Percentiles rank a stretch among this genome's conserved stretches.
phyloP scores from a whole-genome alignment of 2,797 vertebrate genomes.

The Falco columbarius region DNA sequence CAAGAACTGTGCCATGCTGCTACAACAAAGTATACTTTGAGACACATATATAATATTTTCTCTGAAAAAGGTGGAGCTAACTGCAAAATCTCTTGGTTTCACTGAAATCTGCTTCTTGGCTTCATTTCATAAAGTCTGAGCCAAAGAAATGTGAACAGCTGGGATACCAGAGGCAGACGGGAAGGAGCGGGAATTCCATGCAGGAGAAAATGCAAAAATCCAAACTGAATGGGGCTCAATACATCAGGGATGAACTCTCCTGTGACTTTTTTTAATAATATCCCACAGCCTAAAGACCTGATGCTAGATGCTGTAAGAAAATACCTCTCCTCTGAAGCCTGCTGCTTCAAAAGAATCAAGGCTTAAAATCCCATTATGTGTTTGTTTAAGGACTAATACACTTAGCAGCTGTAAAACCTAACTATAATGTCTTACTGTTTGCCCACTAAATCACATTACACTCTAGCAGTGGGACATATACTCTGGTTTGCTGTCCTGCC shows the following conservation, averaged over 20 bases:
- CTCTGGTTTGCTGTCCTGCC: neutral
- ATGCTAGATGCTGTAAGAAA: neutral
- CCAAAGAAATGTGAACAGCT: conserved; percentile 27
- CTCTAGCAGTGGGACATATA: neutral
- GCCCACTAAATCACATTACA: conserved; percentile 32
- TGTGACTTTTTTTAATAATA: neutral
- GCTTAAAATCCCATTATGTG: conserved; percentile 16
- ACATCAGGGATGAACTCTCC: neutral
- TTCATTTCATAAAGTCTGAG: neutral
- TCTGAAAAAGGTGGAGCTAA: neutral
- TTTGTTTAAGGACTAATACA: conserved; percentile 44
- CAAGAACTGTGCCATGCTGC: neutral
- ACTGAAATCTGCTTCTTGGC: neutral
- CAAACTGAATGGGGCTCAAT: neutral
- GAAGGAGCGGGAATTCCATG: neutral
- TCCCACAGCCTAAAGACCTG: neutral
- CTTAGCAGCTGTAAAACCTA: conserved; percentile 31
- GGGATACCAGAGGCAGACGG: neutral
- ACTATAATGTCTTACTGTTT: conserved; percentile 10
- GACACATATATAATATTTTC: neutral
- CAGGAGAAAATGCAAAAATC: neutral
- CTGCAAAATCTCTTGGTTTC: neutral
- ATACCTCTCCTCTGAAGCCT: neutral
- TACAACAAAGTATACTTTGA: neutral
- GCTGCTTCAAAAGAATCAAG: conserved; percentile 21